Evolutionary conservation across 2,113 vertebrate genomes (phyloP), one percentile per base, ranked within the genome.

Genomic region (Cyprinus carpio): DNA sequence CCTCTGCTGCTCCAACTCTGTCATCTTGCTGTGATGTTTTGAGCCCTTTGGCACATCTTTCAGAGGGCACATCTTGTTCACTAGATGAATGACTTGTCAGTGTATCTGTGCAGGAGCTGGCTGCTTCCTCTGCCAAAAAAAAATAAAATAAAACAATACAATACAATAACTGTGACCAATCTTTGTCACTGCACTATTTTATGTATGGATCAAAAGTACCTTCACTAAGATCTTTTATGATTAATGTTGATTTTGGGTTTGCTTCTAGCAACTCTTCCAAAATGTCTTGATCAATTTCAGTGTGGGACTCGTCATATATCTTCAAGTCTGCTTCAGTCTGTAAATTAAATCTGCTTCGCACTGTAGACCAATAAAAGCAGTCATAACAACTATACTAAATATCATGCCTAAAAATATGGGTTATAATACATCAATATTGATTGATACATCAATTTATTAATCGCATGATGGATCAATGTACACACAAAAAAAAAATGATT

Each of bases 211-310:
- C 49, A 11, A 64, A 64, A 27, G 7, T 64, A 27, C 60, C 60
- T 64, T 64, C n/a, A 64, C 60, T 25, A 27, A 25, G 60, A 11
- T 64, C n/a, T 64, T 64, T 25, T 25, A 27, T 64, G n/a, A 64
- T 64, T 12, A 27, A 27, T 11, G 60, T 64, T 64, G 60, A 64
- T 64, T 64, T 64, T n/a, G 60, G 23, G 60, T 64, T 25, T 64
- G 60, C 60, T 64, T 64, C 60, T 25, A 64, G 60, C 60, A 64
- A 64, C 60, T 64, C 60, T 64, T 25, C 60, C n/a, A 64, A 64
- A 64, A 64, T n/a, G n/a, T 64, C 60, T 64, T 64, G 9, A 43
- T 43, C 40, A 43, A 43, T 43, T 43, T 43, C 60, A 11, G n/a
- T 64, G 60, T 64, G 60, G 60, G 60, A 64, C n/a, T 64, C 60